Conservation (phyloP, 2,113 vertebrate genomes). For the Mormyrus lacerda region DNA sequence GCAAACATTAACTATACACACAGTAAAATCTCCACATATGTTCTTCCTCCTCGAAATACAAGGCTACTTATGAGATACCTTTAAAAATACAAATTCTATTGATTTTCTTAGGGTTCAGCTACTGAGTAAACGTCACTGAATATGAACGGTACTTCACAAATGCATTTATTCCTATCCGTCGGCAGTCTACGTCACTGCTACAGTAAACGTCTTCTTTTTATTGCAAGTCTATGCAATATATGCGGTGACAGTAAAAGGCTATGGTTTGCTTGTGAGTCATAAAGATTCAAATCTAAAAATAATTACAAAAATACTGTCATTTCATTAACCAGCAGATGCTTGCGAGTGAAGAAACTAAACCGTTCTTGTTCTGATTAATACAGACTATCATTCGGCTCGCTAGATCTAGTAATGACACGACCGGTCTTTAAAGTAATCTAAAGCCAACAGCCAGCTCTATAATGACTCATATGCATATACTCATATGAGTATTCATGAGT, state of each 20-base stretch:
- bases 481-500: background rate
- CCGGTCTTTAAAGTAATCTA: background rate
- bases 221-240: conserved; percentile 3
- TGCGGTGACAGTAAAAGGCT: background rate
- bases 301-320: conserved; percentile 15
- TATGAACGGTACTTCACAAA: conserved; percentile 11
- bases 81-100: conserved; percentile 3
- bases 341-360: background rate
- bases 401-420: background rate
- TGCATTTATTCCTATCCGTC: background rate
- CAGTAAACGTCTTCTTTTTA: background rate
- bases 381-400: background rate
- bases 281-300: conserved; percentile 8
- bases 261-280: background rate
- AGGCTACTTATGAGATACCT: background rate
- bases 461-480: no score
- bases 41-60: conserved; percentile 7
- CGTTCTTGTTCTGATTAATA: background rate
- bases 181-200: background rate
- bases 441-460: background rate
- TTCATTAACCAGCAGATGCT: background rate
- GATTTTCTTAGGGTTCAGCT: background rate
- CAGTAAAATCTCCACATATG: background rate
- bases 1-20: background rate
- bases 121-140: conserved; percentile 3